phyloP scores from a whole-genome alignment of 2,888 invertebrate genomes.

The Drosophila robusta region DNA sequence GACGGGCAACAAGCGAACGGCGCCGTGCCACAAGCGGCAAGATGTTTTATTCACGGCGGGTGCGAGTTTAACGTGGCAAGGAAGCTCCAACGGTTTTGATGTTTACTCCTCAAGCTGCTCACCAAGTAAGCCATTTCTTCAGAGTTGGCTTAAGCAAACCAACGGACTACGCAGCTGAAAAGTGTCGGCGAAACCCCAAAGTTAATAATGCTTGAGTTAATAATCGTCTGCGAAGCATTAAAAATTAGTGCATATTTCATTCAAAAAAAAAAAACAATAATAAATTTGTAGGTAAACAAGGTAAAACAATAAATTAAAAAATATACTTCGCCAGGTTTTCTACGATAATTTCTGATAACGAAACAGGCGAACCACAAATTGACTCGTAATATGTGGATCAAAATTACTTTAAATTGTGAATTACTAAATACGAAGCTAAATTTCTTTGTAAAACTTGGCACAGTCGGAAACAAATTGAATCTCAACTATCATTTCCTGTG shows the following conservation, averaged over 20 bases:
- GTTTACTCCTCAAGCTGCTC: conserved; percentile 33
- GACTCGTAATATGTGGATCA: no score
- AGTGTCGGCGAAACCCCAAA: background rate
- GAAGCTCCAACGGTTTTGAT: conserved; percentile 31
- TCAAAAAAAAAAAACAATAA: no score
- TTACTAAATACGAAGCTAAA: no score
- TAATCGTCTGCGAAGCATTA: no score
- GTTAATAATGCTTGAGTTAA: background rate
- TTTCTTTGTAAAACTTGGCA: background rate
- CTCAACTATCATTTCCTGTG: background rate
- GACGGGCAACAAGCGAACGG: conserved; percentile 32
- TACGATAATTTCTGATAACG: conserved; percentile 1
- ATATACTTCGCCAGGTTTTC: no score
- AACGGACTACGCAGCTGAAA: background rate
- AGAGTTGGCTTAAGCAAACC: conserved; percentile 17
- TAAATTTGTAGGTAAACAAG: no score
- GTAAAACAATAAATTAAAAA: no score
- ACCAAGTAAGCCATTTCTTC: conserved; percentile 11
- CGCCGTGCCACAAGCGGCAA: conserved; percentile 41
- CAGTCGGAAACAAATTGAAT: background rate
- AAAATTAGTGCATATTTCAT: no score
- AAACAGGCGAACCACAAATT: background rate
- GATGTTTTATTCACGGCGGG: conserved; percentile 46
- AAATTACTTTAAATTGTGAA: no score
- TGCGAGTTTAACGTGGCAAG: conserved; percentile 49